Percentiles rank a stretch among this genome's conserved stretches.
phyloP scores from a whole-genome alignment of 1,140 invertebrate genomes.

The Stegodyphus mimosarum region DNA sequence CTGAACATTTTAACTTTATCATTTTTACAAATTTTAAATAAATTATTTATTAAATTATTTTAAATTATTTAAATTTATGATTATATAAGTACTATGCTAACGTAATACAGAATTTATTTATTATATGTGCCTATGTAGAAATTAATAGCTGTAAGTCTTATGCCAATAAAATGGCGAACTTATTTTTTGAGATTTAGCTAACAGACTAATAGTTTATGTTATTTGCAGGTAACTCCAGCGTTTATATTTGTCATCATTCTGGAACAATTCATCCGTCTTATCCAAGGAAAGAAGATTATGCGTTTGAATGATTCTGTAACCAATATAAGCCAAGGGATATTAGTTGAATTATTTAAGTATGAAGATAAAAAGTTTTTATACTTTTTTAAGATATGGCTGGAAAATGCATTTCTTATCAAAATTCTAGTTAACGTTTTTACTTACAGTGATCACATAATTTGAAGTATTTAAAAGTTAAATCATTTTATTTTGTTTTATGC shows the following conservation, averaged over 20 bases:
- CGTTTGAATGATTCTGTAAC: constrained; percentile 31
- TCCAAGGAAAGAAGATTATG: constrained; percentile 27
- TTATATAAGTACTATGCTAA: not conserved
- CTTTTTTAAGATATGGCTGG: not conserved
- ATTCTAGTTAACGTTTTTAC: not conserved
- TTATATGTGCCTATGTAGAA: not conserved
- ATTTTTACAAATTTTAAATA: too few species aligned
- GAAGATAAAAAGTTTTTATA: not conserved
- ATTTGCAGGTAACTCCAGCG: constrained; percentile 21
- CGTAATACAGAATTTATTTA: not conserved
- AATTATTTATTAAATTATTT: too few species aligned
- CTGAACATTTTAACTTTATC: too few species aligned
- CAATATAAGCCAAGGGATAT: constrained; percentile 34
- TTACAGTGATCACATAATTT: not conserved
- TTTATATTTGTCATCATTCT: constrained; percentile 45
- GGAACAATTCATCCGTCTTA: constrained; percentile 14
- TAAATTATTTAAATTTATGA: not conserved
- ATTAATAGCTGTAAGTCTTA: not conserved
- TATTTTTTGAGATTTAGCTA: not conserved
- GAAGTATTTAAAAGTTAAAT: too few species aligned
- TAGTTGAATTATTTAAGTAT: constrained; percentile 36
- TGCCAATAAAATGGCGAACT: too few species aligned
- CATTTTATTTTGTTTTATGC: too few species aligned
- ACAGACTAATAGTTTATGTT: not conserved
- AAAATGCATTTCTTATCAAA: not conserved